Base-by-base conservation (phyloP, 2,797 vertebrate species). In the Chaenodraco wilsoni region DNA sequence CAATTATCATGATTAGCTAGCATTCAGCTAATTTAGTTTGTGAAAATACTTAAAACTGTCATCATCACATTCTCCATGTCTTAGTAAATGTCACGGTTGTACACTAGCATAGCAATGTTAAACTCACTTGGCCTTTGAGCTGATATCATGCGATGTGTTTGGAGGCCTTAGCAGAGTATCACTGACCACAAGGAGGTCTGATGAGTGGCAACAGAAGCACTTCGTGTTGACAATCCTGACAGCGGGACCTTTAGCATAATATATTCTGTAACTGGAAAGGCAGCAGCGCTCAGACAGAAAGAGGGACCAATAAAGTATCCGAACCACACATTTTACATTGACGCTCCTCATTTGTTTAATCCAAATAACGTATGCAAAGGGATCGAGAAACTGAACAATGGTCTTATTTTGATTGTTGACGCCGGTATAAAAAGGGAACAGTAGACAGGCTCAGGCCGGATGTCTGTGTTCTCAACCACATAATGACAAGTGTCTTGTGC, bases 161-260 rank as follows among this genome's bases (percentile, higher is more conserved):
- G 40, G 15, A 50, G 55, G 54, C 7, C 14, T 49, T 43, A 16
- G 52, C n/a, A 43, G 23, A 58, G 41, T 33, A 51, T 65, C 21
- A 54, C 12, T n/a, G 12, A 31, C n/a, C 10, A 37, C 8, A 14
- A 48, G 54, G 40, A n/a, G 4, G 41, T 65, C n/a, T 69, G 40
- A 43, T 31, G 48, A 2, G 4, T 31, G 60, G 65, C 54, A 46
- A n/a, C 23, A 44, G 2, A 45, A 52, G 51, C 2, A 37, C 31
- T 27, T 12, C 27, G 57, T 33, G 40, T 5, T 56, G 48, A 74
- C 60, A 54, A 21, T 33, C 61, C 49, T 69, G 44, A 52, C 44
- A 56, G 64, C 1, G 0, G 67, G 9, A 2, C 5, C 16, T 62
- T 44, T 65, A 10, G 45, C 49, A 61, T 40, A 50, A 55, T 45